Conservation (phyloP, 2,797 vertebrate species). For the Saxicola maurus region DNA sequence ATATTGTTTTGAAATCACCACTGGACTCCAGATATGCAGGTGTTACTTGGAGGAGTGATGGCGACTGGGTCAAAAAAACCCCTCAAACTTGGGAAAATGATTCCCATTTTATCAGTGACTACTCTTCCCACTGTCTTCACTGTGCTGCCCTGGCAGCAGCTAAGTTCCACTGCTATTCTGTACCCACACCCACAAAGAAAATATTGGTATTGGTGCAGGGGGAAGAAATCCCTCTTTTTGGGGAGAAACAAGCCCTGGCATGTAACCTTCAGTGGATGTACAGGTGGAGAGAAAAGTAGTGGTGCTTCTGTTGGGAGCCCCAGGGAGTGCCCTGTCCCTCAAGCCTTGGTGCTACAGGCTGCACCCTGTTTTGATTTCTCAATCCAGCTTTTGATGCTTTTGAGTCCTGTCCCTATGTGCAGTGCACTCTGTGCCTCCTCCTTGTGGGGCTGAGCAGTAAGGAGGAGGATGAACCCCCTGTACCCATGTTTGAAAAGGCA, state of each 20-base stretch:
- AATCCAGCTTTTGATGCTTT: neutral
- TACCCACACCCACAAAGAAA: fast-evolving
- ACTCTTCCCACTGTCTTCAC: neutral
- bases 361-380: neutral
- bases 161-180: neutral
- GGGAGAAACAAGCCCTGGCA: neutral
- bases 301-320: neutral
- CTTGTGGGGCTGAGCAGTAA: fast-evolving
- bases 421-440: neutral
- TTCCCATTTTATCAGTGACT: neutral
- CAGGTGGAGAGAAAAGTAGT: neutral
- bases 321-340: neutral
- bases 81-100: neutral
- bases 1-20: neutral
- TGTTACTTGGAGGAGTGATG: neutral
- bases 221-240: neutral
- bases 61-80: neutral
- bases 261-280: neutral
- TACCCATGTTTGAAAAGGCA: neutral
- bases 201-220: neutral
- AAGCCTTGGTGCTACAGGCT: neutral
- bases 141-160: neutral
- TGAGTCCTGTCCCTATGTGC: neutral
- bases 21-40: neutral
- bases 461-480: neutral